These are phyloP conservation scores for Arrhopalites spinosus DNA, from an alignment of 2,888 invertebrate genomes.

Conservation along the genomic window DNA sequence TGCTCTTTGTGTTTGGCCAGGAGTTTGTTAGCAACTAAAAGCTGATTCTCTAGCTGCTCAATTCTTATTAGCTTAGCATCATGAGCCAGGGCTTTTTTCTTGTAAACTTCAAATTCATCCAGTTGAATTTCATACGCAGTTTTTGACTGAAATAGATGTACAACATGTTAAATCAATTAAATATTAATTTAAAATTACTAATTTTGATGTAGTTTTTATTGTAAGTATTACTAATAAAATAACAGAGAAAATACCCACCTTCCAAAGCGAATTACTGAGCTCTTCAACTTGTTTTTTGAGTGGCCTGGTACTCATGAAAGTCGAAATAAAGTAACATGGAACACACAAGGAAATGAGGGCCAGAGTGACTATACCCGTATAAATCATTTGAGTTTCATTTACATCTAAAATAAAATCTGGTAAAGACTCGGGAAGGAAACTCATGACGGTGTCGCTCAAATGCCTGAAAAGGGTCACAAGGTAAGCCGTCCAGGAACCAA, in stretches of 20 bases:
- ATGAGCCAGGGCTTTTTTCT: constrained; percentile 55
- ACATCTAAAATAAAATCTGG: constrained; percentile 55
- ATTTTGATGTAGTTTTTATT: too few relatives aligned
- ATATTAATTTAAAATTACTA: neutral
- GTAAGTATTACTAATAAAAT: too few relatives aligned
- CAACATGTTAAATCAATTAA: too few relatives aligned
- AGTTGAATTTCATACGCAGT: constrained; percentile 55
- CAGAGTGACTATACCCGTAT: constrained; percentile 55
- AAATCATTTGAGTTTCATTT: constrained; percentile 54
- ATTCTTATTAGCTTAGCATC: constrained; percentile 53
- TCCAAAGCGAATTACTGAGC: constrained; percentile 54
- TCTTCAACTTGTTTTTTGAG: constrained; percentile 55
- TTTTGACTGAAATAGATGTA: constrained; percentile 46
- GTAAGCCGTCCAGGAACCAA: constrained; percentile 14
- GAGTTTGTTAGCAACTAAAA: constrained; percentile 48
- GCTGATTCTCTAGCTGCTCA: constrained; percentile 52
- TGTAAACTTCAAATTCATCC: constrained; percentile 55
- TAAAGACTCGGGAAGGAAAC: constrained; percentile 53
- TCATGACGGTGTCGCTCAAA: constrained; percentile 51
- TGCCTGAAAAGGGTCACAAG: constrained; percentile 51
- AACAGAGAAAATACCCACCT: constrained; percentile 37
- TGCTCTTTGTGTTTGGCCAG: constrained; percentile 53
- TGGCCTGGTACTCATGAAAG: constrained; percentile 46
- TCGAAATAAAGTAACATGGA: constrained; percentile 54
- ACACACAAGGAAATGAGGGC: constrained; percentile 55